Evolutionary conservation across 2,797 vertebrate species (phyloP).

Genomic region (Sebastes glaucus): DNA sequence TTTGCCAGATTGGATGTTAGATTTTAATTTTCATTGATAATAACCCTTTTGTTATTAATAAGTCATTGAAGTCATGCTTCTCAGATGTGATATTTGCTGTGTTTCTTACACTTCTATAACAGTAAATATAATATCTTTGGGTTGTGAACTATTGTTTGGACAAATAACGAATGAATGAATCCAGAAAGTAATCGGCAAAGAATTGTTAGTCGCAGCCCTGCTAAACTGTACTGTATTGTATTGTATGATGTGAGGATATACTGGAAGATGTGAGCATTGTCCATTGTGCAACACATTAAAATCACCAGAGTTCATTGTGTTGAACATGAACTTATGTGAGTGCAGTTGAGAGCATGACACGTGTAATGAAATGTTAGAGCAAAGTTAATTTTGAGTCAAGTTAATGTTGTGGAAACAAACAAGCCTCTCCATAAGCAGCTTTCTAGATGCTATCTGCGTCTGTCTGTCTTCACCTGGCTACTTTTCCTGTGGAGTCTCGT

Average conservation of each 20-base stretch:
- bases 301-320: neutral
- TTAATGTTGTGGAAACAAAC: conserved; percentile 59
- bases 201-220: neutral
- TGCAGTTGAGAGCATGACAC: neutral
- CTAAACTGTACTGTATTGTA: neutral
- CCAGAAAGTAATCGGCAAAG: neutral
- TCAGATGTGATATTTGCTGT: neutral
- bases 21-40: neutral
- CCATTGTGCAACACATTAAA: neutral
- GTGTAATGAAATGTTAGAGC: conserved; percentile 20
- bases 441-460: conserved; percentile 53
- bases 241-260: neutral
- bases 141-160: neutral
- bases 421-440: conserved; percentile 9
- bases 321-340: neutral
- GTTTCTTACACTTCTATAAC: neutral
- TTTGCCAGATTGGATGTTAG: neutral
- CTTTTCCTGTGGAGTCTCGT: conserved; percentile 49
- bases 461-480: conserved; percentile 34
- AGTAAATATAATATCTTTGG: neutral
- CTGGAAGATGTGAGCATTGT: neutral
- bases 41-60: neutral
- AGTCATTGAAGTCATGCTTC: neutral
- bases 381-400: conserved; percentile 15
- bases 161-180: neutral